Evolutionary conservation across 1,140 invertebrate genomes (phyloP).

Genomic region (Drosophila lacteicornis): DNA sequence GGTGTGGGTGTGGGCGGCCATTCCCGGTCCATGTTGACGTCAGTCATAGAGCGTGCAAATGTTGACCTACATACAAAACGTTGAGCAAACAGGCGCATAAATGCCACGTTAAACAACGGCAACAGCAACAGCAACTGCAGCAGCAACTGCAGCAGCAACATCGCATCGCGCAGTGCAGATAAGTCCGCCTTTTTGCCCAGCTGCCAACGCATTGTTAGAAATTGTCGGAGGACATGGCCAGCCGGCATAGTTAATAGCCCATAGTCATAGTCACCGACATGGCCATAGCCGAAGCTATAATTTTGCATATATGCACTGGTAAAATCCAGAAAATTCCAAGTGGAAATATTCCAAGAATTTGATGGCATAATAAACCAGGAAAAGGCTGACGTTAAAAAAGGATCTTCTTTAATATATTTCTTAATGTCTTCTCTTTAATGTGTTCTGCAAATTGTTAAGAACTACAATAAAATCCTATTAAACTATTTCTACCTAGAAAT

Average conservation of each 20-base stretch:
- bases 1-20: conserved; percentile 25
- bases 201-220: conserved; percentile 80
- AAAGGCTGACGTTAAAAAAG: not conserved
- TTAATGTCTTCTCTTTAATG: too few relatives aligned
- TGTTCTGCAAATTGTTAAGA: too few relatives aligned
- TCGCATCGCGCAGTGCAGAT: conserved; percentile 54
- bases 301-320: conserved; percentile 32
- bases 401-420: too few relatives aligned
- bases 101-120: conserved; percentile 71
- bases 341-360: not conserved
- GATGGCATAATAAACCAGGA: too few relatives aligned
- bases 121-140: conserved; percentile 32
- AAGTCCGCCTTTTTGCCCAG: conserved; percentile 66
- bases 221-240: conserved; percentile 59
- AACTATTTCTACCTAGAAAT: not conserved
- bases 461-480: not conserved
- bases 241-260: conserved; percentile 53
- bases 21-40: conserved; percentile 73
- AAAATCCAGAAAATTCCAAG: not conserved
- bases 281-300: conserved; percentile 26
- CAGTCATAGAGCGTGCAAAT: conserved; percentile 80
- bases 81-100: conserved; percentile 80
- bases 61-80: conserved; percentile 82
- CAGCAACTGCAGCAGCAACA: conserved; percentile 38
- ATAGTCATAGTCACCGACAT: conserved; percentile 34